Evolutionary conservation across 1,140 invertebrate species (phyloP), one percentile per base, ranked within the genome.

Genomic region (Bombus polaris): DNA sequence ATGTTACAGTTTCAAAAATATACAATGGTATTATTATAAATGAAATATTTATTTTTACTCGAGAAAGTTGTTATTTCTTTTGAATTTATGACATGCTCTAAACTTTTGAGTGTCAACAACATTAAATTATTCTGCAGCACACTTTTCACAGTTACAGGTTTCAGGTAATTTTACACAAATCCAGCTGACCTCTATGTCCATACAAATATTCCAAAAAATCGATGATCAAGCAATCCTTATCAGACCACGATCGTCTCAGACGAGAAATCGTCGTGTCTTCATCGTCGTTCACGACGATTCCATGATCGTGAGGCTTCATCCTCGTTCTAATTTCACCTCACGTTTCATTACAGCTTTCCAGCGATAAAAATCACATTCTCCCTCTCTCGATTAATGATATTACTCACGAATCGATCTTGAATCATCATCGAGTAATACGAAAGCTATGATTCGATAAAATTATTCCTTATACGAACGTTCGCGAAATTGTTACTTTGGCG

Each of bases 161-260:
- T 62, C n/a, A 32, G 0, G 18, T 5, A 10, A 3, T 71, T 18
- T 3, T 73, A 3, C 2, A 15, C 9, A n/a, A 77, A 35, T 73
- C 70, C 44, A 39, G n/a, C 86, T 84, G 92, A 96, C 96, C 96
- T 95, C 96, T 95, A 91, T 96, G 93, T 71, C 94, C 93, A 18
- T 95, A 95, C 32, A 96, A 89, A 91, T 95, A 96, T 83, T 94
- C 89, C 42, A 96, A 88, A 89, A 96, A 96, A 75, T 96, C 94
- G 1, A 92, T 85, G 39, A 95, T 93, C n/a, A 94, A 78, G 81
- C 93, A 94, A 65, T 94, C 78, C 57, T 93, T 85, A 35, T 89
- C 88, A 9, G 88, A 81, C 95, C 95, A 96, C 18, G 90, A 92
- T 39, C 88, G 88, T 87, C 95, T 93, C 28, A 96, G 94, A 87